Base-by-base conservation (phyloP, 2,113 vertebrate species). In the Eudyptes chrysolophus region DNA sequence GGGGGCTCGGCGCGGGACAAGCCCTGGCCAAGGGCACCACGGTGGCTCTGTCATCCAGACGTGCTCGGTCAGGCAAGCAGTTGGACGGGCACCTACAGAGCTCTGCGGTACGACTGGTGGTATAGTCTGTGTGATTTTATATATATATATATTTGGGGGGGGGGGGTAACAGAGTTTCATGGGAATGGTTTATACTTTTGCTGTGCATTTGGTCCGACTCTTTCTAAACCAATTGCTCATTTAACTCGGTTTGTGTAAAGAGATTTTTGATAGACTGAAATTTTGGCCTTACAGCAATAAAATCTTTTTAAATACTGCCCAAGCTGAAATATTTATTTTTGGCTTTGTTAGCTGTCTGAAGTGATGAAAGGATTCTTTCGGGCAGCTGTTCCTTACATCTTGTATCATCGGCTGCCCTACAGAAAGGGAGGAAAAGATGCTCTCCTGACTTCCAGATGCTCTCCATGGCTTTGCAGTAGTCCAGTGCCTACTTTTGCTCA, bases 301-400 rank as follows among this genome's bases (percentile, higher is more conserved):
- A 87, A 49, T 77, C 44, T 54, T 81, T 85, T 72, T 60, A 90
- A 90, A 77, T 34, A 49, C 69, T 65, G 64, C 75, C 46, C 48
- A 27, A 70, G 84, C 75, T 36, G 78, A 94, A 84, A 80, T 87
- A 62, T 58, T 94, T 87, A 58, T 92, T 84, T 72, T 90, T 71
- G 85, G 85, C 85, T 96, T 87, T 86, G 81, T 57, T 94, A 40
- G 44, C 82, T 94, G 54, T 64, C 92, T 55, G 74, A 81, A 84
- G 86, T 16, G 64, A 90, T 84, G 91, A 84, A 95, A 94, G 82
- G 78, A 65, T 81, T 87, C 65, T 76, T 79, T 58, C 1, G 9
- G 69, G 77, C 88, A 75, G 68, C 76, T 44, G 34, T 24, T 93
- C 70, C 52, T 81, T 30, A 13, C 7, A 2, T 46, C 78, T 81